Conservation (phyloP, 2,888 invertebrate genomes). For the Branchipolynoe longqiensis region DNA sequence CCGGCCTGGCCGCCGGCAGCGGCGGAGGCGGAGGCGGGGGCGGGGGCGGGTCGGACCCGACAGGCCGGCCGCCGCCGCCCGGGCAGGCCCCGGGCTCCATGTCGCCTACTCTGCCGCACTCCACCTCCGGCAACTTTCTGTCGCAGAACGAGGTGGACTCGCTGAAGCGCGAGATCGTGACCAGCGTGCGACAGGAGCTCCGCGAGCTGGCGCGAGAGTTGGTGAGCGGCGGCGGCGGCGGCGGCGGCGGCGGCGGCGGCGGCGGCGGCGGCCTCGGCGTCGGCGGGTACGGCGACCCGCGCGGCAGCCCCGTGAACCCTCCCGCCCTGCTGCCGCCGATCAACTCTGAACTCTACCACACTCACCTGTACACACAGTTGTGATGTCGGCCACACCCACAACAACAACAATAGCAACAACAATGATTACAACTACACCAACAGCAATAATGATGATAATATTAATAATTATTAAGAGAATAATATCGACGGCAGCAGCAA, state of each 20-base stretch:
- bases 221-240: conserved; percentile 7
- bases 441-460: not conserved
- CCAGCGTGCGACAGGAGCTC: conserved; percentile 74
- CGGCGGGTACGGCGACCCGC: conserved; percentile 37
- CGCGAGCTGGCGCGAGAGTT: conserved; percentile 63
- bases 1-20: conserved; percentile 58
- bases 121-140: conserved; percentile 67
- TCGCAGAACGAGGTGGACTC: conserved; percentile 76
- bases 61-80: conserved; percentile 28
- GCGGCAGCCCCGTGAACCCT: conserved; percentile 63
- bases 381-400: conserved; percentile 67
- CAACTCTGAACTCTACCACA: conserved; percentile 79
- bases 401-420: not conserved
- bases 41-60: too few relatives aligned
- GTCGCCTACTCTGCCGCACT: conserved; percentile 58
- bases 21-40: too few relatives aligned
- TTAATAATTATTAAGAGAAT: too few relatives aligned
- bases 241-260: too few relatives aligned
- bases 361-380: conserved; percentile 81
- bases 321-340: conserved; percentile 73
- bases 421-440: not conserved
- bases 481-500: too few relatives aligned
- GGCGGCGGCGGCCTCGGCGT: too few relatives aligned
- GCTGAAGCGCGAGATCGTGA: conserved; percentile 78
- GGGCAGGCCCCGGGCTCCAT: conserved; percentile 57